phyloP scores from a whole-genome alignment of 2,113 vertebrate species.

The Pampusana beccarii region DNA sequence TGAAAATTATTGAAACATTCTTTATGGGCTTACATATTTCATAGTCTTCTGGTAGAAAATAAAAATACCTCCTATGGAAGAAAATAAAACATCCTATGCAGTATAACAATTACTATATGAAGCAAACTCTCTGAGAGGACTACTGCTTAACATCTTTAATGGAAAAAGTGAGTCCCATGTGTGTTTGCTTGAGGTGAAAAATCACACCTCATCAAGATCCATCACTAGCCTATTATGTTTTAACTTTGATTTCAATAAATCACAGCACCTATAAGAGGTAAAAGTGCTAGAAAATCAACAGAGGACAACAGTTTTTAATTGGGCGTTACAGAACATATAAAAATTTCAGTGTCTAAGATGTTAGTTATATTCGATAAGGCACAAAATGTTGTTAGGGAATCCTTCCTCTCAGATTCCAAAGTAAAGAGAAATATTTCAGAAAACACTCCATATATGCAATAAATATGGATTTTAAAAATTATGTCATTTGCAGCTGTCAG shows the following conservation, averaged over 20 bases:
- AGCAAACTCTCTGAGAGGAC: neutral
- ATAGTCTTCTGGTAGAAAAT: constrained; percentile 18
- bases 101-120: neutral
- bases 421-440: neutral
- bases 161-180: neutral
- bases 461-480: neutral
- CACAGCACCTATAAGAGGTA: neutral
- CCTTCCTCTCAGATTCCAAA: neutral
- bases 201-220: neutral
- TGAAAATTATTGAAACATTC: constrained; percentile 3
- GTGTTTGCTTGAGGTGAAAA: neutral
- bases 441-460: neutral
- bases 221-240: neutral
- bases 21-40: constrained; percentile 22
- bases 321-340: neutral
- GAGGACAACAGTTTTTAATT: neutral
- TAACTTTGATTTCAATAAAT: constrained; percentile 25
- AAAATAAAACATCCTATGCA: neutral
- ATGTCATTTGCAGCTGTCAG: neutral
- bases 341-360: neutral
- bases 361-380: neutral
- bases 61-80: neutral
- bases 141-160: neutral
- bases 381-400: neutral
- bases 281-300: neutral